Percentiles rank a stretch among this genome's conserved stretches.
Evolutionary conservation across 2,888 invertebrate species (phyloP).

Genomic region (Petrolisthes cinctipes): DNA sequence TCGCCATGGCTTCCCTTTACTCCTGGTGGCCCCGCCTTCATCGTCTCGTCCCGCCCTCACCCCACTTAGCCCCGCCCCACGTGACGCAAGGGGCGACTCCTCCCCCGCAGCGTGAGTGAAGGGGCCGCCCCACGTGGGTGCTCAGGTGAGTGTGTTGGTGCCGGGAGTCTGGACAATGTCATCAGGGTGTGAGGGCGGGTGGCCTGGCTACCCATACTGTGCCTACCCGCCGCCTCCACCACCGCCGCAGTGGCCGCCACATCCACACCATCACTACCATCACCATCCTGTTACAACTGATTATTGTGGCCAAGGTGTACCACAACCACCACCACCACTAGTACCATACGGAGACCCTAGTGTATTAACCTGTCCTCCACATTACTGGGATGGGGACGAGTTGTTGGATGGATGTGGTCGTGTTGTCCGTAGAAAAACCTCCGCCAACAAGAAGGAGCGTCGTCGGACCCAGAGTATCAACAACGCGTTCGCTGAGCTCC

Average conservation of each 20-base stretch:
- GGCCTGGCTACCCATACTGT: slow-evolving; percentile 56
- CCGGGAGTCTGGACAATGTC: slow-evolving; percentile 63
- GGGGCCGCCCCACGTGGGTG: slow-evolving; percentile 32
- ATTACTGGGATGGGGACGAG: slow-evolving; percentile 60
- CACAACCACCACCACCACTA: slow-evolving; percentile 43
- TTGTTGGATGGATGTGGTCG: slow-evolving; percentile 69
- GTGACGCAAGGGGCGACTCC: slow-evolving; percentile 32
- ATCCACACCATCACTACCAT: slow-evolving; percentile 45
- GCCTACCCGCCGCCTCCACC: slow-evolving; percentile 52
- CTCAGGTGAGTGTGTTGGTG: slow-evolving; percentile 37
- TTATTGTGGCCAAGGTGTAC: slow-evolving; percentile 30
- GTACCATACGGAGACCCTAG: slow-evolving; percentile 47
- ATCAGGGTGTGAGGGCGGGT: slow-evolving; percentile 62
- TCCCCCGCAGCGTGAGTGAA: background rate
- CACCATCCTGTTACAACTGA: slow-evolving; percentile 41
- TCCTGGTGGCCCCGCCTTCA: background rate
- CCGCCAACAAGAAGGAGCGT: slow-evolving; percentile 95
- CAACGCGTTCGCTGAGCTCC: slow-evolving; percentile 90
- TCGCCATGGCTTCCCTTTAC: background rate
- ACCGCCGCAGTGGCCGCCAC: slow-evolving; percentile 41
- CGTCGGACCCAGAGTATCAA: slow-evolving; percentile 93
- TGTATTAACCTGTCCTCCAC: slow-evolving; percentile 42
- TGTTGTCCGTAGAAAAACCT: slow-evolving; percentile 84
- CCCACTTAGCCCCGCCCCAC: slow-evolving; percentile 44
- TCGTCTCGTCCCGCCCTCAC: background rate